Conservation (phyloP, 1,140 invertebrate species). For the Drosophila auraria region DNA sequence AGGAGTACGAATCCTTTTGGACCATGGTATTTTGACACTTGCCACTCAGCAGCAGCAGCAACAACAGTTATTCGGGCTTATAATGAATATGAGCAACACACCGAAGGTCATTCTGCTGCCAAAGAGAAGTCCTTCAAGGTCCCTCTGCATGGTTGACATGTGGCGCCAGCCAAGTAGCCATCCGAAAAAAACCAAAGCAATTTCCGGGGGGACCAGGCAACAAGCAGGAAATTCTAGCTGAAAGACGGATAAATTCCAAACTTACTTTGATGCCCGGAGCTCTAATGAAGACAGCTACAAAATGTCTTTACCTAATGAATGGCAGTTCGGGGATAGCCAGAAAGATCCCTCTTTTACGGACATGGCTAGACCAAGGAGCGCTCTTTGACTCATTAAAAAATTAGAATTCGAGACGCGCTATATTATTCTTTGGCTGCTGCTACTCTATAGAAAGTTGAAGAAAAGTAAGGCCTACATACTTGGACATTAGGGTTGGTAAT, state of each 20-base stretch:
- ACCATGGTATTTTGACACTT: constrained; percentile 81
- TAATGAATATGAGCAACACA: constrained; percentile 83
- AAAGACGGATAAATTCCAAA: constrained; percentile 23
- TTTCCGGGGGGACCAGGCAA: constrained; percentile 53
- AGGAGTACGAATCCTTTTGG: constrained; percentile 39
- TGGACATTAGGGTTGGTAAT: background rate
- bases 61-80: constrained; percentile 83
- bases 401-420: constrained; percentile 34
- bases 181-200: constrained; percentile 56
- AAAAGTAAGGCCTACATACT: background rate
- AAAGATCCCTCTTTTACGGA: background rate
- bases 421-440: constrained; percentile 9
- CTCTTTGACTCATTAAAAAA: constrained; percentile 68
- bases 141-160: constrained; percentile 48
- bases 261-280: constrained; percentile 48
- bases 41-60: constrained; percentile 51
- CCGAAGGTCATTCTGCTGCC: constrained; percentile 65
- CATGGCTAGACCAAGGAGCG: constrained; percentile 7
- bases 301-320: constrained; percentile 53
- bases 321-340: constrained; percentile 29
- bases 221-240: constrained; percentile 21
- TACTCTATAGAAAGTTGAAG: background rate
- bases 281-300: constrained; percentile 60
- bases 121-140: constrained; percentile 68
- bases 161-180: constrained; percentile 65